Conservation (phyloP, 1,140 invertebrate species). For the Varroa destructor region DNA sequence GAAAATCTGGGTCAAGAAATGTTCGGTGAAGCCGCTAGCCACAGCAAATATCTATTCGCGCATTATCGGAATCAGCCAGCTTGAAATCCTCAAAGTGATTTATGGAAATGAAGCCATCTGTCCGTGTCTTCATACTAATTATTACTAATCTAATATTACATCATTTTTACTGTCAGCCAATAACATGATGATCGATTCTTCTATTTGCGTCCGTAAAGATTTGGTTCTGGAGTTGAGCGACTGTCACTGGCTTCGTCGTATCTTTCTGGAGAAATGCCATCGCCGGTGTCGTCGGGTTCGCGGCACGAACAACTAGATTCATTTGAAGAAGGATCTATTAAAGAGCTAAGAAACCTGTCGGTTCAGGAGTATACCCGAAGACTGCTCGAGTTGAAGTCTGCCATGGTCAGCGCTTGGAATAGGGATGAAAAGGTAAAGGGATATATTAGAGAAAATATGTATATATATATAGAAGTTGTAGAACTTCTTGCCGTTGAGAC, state of each 20-base stretch:
- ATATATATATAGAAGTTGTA: too few relatives aligned
- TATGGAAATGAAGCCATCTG: too few relatives aligned
- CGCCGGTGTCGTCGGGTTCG: not conserved
- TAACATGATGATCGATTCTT: too few relatives aligned
- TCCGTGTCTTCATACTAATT: too few relatives aligned
- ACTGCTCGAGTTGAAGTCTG: conserved; percentile 76
- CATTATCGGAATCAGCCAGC: too few relatives aligned
- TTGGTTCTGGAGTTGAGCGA: conserved; percentile 17
- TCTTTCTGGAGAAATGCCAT: conserved; percentile 25
- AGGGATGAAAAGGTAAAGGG: conserved; percentile 66
- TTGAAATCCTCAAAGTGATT: too few relatives aligned
- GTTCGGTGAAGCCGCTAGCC: too few relatives aligned
- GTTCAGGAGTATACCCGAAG: conserved; percentile 78
- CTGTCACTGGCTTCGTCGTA: conserved; percentile 23
- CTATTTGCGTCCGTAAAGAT: not conserved
- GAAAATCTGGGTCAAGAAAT: too few relatives aligned
- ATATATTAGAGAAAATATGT: not conserved
- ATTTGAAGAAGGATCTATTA: conserved; percentile 69
- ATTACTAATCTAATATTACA: too few relatives aligned
- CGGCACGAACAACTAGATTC: conserved; percentile 71
- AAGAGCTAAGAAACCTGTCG: conserved; percentile 65
- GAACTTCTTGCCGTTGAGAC: too few relatives aligned
- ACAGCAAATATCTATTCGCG: too few relatives aligned
- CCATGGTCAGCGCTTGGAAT: conserved; percentile 76
- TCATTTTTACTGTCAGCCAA: too few relatives aligned